Evolutionary conservation across 2,888 invertebrate genomes (phyloP), one percentile per base, ranked within the genome.

Genomic region (Imbricaverruca yamaguchii): DNA sequence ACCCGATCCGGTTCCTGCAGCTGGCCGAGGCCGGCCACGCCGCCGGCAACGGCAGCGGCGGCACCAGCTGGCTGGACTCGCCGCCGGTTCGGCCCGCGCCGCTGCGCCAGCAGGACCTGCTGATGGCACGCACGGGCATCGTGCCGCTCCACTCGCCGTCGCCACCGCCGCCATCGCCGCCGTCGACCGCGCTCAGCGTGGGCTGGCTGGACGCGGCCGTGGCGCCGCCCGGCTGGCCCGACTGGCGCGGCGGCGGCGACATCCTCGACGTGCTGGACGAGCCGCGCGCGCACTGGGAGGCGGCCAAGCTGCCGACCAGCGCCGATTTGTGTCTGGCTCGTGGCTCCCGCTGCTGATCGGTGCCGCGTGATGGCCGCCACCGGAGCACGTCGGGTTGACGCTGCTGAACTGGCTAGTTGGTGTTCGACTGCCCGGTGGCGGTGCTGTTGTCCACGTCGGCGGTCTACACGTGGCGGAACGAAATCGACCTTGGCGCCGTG

Each of bases 191-290:
- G 6, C 3, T 21, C 7, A 23, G 53, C 21, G 74, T 74, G 1
- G 53, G 74, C 74, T 74, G 74, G 74, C 53, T 74, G 53, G 74
- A 74, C 53, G 74, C 74, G 21, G 74, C 74, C 18, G 74, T 74
- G 74, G 8, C 74, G 74, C 55, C 74, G 53, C 4, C 53, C 8
- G 18, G 53, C 55, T 74, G 74, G 74, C 55, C 74, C 9, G 74
- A 74, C 21, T 74, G 74, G 74, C 74, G 74, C 55, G 74, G 74
- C 55, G 74, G 53, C 0, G 74, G 74, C 0, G 74, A 74, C 11
- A 53, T 74, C 11, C 74, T 74, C 53, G 74, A 74, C 74, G 53
- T 21, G 53, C 21, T 74, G 74, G 74, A 74, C 74, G 74, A 13
- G 55, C 55, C 53, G 21, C 53, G 74, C 21, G 55, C 74, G 53